Conservation (phyloP, 2,113 vertebrate genomes). For the Chauna torquata region DNA sequence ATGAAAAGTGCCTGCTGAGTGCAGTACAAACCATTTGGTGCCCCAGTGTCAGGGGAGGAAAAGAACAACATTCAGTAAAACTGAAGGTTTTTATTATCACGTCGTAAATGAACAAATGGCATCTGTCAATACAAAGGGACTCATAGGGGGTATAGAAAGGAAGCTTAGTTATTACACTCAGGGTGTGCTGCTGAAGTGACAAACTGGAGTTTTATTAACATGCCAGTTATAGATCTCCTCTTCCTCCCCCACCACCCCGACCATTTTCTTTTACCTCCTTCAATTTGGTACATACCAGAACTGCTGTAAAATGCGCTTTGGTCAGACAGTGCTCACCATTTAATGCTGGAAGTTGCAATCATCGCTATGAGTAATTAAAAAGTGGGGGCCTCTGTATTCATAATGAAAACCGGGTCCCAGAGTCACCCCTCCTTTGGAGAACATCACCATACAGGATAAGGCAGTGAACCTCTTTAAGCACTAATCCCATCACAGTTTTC, state of each 20-base stretch:
- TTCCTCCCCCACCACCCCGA: constrained; percentile 26
- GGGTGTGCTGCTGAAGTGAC: constrained; percentile 73
- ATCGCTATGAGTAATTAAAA: background rate
- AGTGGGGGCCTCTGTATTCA: background rate
- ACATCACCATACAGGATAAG: background rate
- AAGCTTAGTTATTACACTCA: constrained; percentile 70
- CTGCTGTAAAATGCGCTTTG: constrained; percentile 62
- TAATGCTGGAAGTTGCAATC: background rate
- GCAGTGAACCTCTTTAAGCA: background rate
- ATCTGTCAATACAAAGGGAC: constrained; percentile 83
- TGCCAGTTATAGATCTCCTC: constrained; percentile 64
- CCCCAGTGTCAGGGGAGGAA: constrained; percentile 76
- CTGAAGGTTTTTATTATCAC: constrained; percentile 86
- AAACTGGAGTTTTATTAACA: constrained; percentile 80
- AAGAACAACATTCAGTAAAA: constrained; percentile 74
- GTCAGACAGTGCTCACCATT: constrained; percentile 39
- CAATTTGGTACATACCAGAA: constrained; percentile 62
- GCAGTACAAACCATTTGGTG: constrained; percentile 78
- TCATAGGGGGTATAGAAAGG: constrained; percentile 66
- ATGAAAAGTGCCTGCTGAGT: constrained; percentile 78
- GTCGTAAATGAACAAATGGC: constrained; percentile 85
- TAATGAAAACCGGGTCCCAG: background rate
- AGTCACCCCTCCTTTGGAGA: background rate
- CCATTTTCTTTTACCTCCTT: constrained; percentile 71
- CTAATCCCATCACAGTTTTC: constrained; percentile 32